Evolutionary conservation across 1,140 invertebrate species (phyloP).

Genomic region (Drosophila ironensis): DNA sequence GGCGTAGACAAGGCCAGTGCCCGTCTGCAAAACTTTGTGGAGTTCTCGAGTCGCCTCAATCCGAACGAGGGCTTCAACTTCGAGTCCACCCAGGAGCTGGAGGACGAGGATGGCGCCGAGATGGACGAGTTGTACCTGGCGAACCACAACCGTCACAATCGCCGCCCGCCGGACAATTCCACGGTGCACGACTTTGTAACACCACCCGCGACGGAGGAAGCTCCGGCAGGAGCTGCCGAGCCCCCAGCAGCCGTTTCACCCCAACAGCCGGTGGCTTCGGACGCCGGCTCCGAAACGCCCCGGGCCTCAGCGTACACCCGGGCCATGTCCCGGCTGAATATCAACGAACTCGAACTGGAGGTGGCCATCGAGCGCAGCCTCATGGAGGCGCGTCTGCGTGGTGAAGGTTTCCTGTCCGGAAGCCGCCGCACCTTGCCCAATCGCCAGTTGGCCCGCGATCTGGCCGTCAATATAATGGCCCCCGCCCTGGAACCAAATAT

Average conservation of each 20-base stretch:
- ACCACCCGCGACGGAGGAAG: no score
- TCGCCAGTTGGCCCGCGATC: neutral
- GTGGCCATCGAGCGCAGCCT: conserved; percentile 42
- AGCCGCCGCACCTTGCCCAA: neutral
- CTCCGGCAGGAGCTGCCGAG: neutral
- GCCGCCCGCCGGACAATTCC: neutral
- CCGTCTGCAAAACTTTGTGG: conserved; percentile 39
- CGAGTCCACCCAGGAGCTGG: conserved; percentile 12
- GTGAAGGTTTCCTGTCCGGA: no score
- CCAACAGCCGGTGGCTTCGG: no score
- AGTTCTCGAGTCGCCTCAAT: conserved; percentile 41
- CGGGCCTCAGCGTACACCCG: no score
- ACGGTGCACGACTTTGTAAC: no score
- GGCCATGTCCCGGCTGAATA: no score
- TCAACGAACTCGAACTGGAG: conserved; percentile 11
- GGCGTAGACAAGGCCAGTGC: no score
- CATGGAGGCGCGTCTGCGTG: neutral
- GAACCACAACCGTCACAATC: neutral
- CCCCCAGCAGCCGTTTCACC: no score
- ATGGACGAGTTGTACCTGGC: neutral
- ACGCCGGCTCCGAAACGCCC: no score
- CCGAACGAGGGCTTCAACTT: conserved; percentile 42
- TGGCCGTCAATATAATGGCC: neutral
- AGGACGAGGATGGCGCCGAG: conserved; percentile 30
- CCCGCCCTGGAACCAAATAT: neutral